Evolutionary conservation across 2,888 invertebrate species (phyloP).

Genomic region (Chesias legatella): DNA sequence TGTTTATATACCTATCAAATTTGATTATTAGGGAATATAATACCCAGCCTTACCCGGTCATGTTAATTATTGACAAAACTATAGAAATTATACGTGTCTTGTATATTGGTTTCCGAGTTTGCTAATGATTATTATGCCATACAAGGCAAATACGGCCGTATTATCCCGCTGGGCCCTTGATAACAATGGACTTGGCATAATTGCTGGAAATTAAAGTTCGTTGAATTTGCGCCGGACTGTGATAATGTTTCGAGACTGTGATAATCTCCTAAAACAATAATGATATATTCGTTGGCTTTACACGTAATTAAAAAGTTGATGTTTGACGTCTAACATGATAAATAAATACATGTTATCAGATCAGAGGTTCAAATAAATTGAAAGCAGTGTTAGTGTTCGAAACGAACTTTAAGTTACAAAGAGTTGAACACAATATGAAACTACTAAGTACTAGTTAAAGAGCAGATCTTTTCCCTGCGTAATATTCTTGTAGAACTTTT

Average conservation of each 20-base stretch:
- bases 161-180: constrained; percentile 27
- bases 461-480: too few relatives aligned
- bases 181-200: constrained; percentile 28
- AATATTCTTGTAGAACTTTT: too few relatives aligned
- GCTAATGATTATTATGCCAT: constrained; percentile 37
- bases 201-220: constrained; percentile 23
- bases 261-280: constrained; percentile 4
- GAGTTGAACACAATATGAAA: too few relatives aligned
- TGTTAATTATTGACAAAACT: constrained; percentile 44
- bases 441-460: too few relatives aligned
- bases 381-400: too few relatives aligned
- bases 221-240: constrained; percentile 11
- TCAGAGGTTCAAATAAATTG: too few relatives aligned
- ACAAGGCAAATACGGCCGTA: constrained; percentile 31
- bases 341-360: too few relatives aligned
- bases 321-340: too few relatives aligned
- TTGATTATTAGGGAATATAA: constrained; percentile 39
- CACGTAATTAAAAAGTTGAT: too few relatives aligned
- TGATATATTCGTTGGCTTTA: too few relatives aligned
- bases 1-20: constrained; percentile 35
- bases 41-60: constrained; percentile 35
- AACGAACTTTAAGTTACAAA: too few relatives aligned
- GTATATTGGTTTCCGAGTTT: constrained; percentile 26
- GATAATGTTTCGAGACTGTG: constrained; percentile 9
- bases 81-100: constrained; percentile 17